Percentiles rank a stretch among this genome's conserved stretches.
phyloP scores from a whole-genome alignment of 2,113 vertebrate species.

The Protomyctophum bolini region DNA sequence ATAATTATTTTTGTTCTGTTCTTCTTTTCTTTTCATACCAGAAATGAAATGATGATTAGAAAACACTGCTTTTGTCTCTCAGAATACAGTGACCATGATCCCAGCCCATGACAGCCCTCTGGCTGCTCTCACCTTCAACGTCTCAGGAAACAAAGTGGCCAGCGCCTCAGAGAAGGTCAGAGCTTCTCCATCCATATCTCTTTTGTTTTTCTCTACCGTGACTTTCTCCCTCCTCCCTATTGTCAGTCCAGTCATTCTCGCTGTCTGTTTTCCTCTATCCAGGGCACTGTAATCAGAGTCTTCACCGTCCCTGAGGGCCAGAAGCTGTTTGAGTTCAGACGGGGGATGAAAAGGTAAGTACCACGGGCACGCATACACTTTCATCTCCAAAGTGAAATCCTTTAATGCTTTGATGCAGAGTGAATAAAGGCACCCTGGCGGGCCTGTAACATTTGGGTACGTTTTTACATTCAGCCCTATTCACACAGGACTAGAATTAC shows the following conservation, averaged over 20 bases:
- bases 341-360: constrained; percentile 94
- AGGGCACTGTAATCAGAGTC: constrained; percentile 95
- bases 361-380: not conserved
- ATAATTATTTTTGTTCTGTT: too few relatives aligned
- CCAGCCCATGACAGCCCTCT: constrained; percentile 90
- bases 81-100: constrained; percentile 88
- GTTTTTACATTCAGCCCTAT: too few relatives aligned
- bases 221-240: not conserved
- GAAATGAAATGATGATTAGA: not conserved
- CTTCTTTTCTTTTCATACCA: too few relatives aligned
- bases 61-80: constrained; percentile 23
- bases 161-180: constrained; percentile 92
- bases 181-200: not conserved
- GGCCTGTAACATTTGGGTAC: too few relatives aligned
- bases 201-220: not conserved
- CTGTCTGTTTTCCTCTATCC: constrained; percentile 30
- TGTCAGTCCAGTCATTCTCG: not conserved
- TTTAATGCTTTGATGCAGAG: too few relatives aligned
- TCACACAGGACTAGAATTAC: too few relatives aligned
- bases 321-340: constrained; percentile 90
- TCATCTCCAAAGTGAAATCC: not conserved
- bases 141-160: constrained; percentile 86
- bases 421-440: too few relatives aligned
- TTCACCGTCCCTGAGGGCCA: constrained; percentile 91
- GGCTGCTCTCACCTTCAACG: constrained; percentile 90